Evolutionary conservation across 1,140 invertebrate genomes (phyloP).

Genomic region (Hyposmocoma kahamanoa): DNA sequence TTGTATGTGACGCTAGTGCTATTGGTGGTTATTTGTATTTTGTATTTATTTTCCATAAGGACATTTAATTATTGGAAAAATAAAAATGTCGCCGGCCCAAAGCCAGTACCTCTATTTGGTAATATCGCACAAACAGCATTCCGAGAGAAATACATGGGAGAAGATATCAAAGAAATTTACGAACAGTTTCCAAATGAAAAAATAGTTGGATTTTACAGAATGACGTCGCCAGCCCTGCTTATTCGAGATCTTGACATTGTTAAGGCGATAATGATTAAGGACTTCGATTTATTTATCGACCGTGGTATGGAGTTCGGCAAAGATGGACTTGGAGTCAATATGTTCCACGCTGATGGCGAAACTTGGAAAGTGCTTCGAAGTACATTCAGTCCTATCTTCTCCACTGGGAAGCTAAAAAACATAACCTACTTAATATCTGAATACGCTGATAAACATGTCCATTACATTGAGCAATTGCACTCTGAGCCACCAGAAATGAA

Average conservation of each 20-base stretch:
- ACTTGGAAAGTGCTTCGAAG: conserved; percentile 74
- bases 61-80: conserved; percentile 29
- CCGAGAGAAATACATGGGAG: conserved; percentile 17
- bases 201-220: conserved; percentile 42
- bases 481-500: conserved; percentile 35
- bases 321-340: conserved; percentile 63
- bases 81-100: conserved; percentile 19
- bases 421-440: conserved; percentile 64
- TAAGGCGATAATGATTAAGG: conserved; percentile 75
- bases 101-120: conserved; percentile 22
- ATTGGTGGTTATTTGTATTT: background rate
- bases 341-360: conserved; percentile 63
- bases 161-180: conserved; percentile 26
- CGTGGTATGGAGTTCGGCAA: conserved; percentile 62
- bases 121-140: conserved; percentile 24
- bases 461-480: conserved; percentile 23
- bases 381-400: conserved; percentile 75
- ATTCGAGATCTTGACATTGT: conserved; percentile 76
- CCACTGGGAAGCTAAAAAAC: conserved; percentile 75
- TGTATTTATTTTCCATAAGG: conserved; percentile 14
- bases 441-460: conserved; percentile 40
- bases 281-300: conserved; percentile 73
- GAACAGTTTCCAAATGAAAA: conserved; percentile 33
- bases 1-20: too few species aligned
- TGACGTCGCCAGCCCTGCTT: conserved; percentile 64